Percentiles rank a stretch among this genome's conserved stretches.
These are phyloP conservation scores for Anniella stebbinsi DNA, from an alignment of 2,797 vertebrate genomes.

Conservation along the genomic window DNA sequence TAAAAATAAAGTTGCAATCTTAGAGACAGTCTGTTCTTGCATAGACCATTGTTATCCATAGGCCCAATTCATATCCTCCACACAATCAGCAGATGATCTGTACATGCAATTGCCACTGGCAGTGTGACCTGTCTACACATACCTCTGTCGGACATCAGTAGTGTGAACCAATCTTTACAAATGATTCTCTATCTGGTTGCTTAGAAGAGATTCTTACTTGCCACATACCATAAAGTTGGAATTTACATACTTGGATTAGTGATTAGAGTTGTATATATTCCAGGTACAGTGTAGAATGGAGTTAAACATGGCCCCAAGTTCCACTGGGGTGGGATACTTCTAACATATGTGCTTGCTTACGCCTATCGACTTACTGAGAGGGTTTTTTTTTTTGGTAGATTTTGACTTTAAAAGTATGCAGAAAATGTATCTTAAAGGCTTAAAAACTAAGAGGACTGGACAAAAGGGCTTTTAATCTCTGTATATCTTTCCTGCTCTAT, in stretches of 20 bases:
- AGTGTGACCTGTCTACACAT: not conserved
- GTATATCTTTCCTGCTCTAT: not conserved
- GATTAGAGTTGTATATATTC: not conserved
- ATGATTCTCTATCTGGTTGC: not conserved
- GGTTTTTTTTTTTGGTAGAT: not conserved
- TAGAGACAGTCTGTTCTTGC: not conserved
- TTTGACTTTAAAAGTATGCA: not conserved
- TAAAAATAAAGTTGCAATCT: too few species aligned
- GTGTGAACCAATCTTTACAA: not conserved
- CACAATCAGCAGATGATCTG: not conserved
- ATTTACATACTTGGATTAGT: not conserved
- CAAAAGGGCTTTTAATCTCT: not conserved
- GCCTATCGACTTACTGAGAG: not conserved
- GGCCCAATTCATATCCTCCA: not conserved
- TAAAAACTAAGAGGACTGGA: not conserved
- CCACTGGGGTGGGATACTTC: not conserved
- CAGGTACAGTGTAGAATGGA: not conserved
- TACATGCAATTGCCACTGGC: not conserved
- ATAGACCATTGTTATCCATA: not conserved
- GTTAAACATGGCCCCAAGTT: not conserved
- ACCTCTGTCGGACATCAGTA: not conserved
- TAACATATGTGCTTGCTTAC: not conserved
- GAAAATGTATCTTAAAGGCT: not conserved
- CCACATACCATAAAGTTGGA: not conserved
- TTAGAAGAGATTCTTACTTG: not conserved